Base-by-base conservation (phyloP, 2,797 vertebrate species). In the Acridotheres tristis region DNA sequence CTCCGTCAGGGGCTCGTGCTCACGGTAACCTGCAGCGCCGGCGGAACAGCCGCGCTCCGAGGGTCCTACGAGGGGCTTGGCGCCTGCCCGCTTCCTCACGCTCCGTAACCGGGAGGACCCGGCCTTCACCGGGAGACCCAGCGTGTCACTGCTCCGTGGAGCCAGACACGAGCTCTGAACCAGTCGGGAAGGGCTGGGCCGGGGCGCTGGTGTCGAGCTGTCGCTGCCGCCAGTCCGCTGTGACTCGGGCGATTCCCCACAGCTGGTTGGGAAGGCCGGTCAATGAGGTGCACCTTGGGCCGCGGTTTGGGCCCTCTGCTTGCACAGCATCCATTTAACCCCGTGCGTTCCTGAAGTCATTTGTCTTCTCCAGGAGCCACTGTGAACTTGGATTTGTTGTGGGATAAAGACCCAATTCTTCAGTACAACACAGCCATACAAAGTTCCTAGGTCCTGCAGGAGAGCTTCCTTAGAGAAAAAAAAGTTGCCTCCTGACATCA, bases 271-370 rank as follows among this genome's bases (percentile, higher is more conserved):
- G 15, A 23, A 27, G 18, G 58, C 36, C 22, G 13, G 4, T 27
- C 36, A 0, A 32, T 1, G 59, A 16, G 14, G 6, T 4, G 45
- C 2, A 1, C 4, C 1, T 0, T 3, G 4, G 7, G 38, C 53
- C 17, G 11, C 1, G 55, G 0, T 16, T 11, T 3, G 20, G 32
- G 30, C 40, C 25, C 17, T 27, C 34, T 15, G 34, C 36, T 34
- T 17, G 20, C n/a, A 26, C 38, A n/a, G 68, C 65, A 1, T 27
- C 23, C 17, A 0, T 22, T 45, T 42, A 48, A 13, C 22, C 38
- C 38, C 38, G 10, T 51, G 57, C 17, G 6, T 26, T 48, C 29
- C 71, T 25, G 32, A 34, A 23, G 16, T 68, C 5, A 8, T 30
- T n/a, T 32, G 21, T 29, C 23, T 38, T 7, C 8, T 53, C 34